Evolutionary conservation across 2,797 vertebrate genomes (phyloP), one percentile per base, ranked within the genome.

Genomic region (Halcyon smyrnensis): DNA sequence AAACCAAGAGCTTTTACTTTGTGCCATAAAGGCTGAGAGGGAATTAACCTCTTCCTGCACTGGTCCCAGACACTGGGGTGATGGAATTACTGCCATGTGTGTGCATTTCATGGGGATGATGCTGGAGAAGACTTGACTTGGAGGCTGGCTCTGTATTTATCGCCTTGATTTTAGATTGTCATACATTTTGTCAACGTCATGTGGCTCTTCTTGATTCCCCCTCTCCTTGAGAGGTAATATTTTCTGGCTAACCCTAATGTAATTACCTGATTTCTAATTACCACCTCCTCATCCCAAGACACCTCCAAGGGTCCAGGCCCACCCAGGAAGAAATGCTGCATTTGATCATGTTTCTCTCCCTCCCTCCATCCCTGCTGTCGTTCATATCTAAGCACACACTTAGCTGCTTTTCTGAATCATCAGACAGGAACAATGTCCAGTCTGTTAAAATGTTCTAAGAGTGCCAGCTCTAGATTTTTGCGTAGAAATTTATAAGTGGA

Each of bases 1-100:
- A 91, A 53, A 74, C 91, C 74, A 94, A 43, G 69, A 73, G 54
- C 62, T 88, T 89, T 90, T 84, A 46, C n/a, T 96, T 81, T 79
- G 71, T 83, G 84, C 64, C 39, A 43, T 88, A 60, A 54, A 82
- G 63, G 30, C 78, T 87, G 71, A 78, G 30, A 73, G 9, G 7
- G 84, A 94, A 81, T 96, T 96, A 95, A 96, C 89, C 84, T 78
- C 59, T 93, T 90, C 84, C 69, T 87, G 67, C 77, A 65, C 56
- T 27, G 41, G 19, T 34, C 46, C 39, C 36, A 84, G 71, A 17
- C 62, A 34, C 8, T 15, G 62, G 34, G 48, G n/a, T 48, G 45
- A 24, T 70, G 46, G 56, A 81, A 71, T 75, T 69, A n/a, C 19
- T 75, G 64, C 20, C 15, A 17, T 6, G 7, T 60, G 10, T 34